Base-by-base conservation (phyloP, 1,140 invertebrate species). In the Leptinotarsa lineolata region DNA sequence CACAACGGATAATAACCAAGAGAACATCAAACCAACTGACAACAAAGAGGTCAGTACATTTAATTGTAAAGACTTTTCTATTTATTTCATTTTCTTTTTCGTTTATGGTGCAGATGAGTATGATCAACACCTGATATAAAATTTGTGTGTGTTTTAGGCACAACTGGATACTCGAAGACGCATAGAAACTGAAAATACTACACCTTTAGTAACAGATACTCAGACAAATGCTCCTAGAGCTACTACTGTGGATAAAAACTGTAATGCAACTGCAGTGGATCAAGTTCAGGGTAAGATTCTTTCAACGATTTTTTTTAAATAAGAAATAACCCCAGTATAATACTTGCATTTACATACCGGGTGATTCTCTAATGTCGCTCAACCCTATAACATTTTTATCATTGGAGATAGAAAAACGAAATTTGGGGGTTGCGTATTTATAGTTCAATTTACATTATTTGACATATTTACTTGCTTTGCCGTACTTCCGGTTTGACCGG, bases 1-100 rank as follows among this genome's bases (percentile, higher is more conserved):
- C 18, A 78, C 86, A 76, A 85, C 88, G 75, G 82, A 90, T 82
- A 86, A 92, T 80, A 93, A 92, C 79, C 91, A 92, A 83, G 91
- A 92, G 79, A 93, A 93, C 79, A 90, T 92, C 73, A 90, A 91
- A 74, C 90, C 90, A 3, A 90, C 90, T 20, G 91, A 92, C 75
- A 89, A 90, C 76, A 89, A 89, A 78, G 88, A 90, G 76, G 86
- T 87, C 74, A 77, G 72, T 6, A 68, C 58, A 24, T 71, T 21
- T 13, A 21, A 73, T n/a, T 58, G 71, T 66, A 44, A 68, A 54
- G 30, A 39, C 2, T 0, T 39, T 39, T 39, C 30, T 39, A 8
- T 39, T 39, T 39, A 39, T 39, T 39, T 39, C 1, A 11, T 39
- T 39, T 39, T 39, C 3, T 2, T 39, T 39, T 39, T 8, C 30